Evolutionary conservation across 2,797 vertebrate species (phyloP), one percentile per base, ranked within the genome.

Genomic region (Crocidura indochinensis): DNA sequence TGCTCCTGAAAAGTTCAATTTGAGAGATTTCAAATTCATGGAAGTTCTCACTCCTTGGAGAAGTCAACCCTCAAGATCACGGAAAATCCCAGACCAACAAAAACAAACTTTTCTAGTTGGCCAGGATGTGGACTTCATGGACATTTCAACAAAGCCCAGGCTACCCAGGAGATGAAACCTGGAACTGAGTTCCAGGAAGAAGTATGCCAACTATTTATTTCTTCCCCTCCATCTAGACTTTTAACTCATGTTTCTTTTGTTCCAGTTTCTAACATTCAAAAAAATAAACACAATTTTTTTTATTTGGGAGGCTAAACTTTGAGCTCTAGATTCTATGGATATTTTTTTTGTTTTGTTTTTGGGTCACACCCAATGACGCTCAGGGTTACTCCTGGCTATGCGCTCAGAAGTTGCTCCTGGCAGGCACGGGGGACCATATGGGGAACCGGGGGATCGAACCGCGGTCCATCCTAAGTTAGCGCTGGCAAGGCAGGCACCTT

Each of bases 291-390:
- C 38, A 38, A 78, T 87, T n/a, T 64, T 19, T 82, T 83, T 79
- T 84, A 69, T 67, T 75, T 71, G 46, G 56, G 73, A 88, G 84
- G 69, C 76, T 84, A 88, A 86, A 72, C 64, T 53, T 29, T 38
- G 26, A 22, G 44, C 15, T 84, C 38, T 5, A 38, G 38, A 38
- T 38, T 38, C 38, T 38, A 38, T 38, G 38, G 38, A 38, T 38
- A 38, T 38, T 38, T 38, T 38, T 38, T 38, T n/a, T n/a, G n/a
- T n/a, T n/a, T n/a, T n/a, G n/a, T n/a, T n/a, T n/a, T n/a, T n/a
- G n/a, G n/a, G n/a, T n/a, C n/a, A n/a, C n/a, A n/a, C n/a, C n/a
- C n/a, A n/a, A n/a, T n/a, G n/a, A n/a, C n/a, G n/a, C n/a, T n/a
- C n/a, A n/a, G n/a, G n/a, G n/a, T n/a, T n/a, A n/a, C n/a, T n/a